Evolutionary conservation across 2,888 invertebrate species (phyloP), one percentile per base, ranked within the genome.

Genomic region (Drosophila demipolita): DNA sequence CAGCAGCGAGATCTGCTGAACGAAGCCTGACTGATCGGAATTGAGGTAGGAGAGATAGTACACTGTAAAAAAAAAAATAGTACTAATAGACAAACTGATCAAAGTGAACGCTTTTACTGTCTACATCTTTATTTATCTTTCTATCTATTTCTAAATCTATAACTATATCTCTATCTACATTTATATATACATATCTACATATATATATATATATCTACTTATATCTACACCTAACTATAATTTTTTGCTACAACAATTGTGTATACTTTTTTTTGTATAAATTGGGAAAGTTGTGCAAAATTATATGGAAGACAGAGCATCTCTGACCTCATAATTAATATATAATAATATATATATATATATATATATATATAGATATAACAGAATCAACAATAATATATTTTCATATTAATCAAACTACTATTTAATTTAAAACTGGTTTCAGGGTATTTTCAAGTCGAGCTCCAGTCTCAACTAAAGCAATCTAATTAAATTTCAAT

Each of bases 181-280:
- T 0, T 17, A 7, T 2, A 7, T 36, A 2, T 7, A 17, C 3
- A 38, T 36, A 1, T 15, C 0, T 0, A 15, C 0, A 32, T 8
- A 36, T 36, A 15, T 6, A 36, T 0, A 40, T 42, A 2, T 6
- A 11, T 2, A n/a, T 9, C n/a, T n/a, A 42, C 2, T 20, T 6
- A 15, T 0, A 7, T 36, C 15, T 36, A 2, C 0, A 5, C 12
- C 12, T 36, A 20, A 20, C 40, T 17, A 8, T 1, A 8, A 3
- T 17, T 38, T 38, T 38, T 17, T 1, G 9, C 3, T 20, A 20
- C 15, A 36, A 36, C 36, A 15, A 15, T 6, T 36, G 15, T 3
- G 3, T 40, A 9, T n/a, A n/a, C 20, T 6, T 12, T 7, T 20
- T 26, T 26, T 26, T 26, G 6, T 5, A 29, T 20, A 45, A 15